Conservation (phyloP, 2,888 invertebrate species). For the Stramonita haemastoma region DNA sequence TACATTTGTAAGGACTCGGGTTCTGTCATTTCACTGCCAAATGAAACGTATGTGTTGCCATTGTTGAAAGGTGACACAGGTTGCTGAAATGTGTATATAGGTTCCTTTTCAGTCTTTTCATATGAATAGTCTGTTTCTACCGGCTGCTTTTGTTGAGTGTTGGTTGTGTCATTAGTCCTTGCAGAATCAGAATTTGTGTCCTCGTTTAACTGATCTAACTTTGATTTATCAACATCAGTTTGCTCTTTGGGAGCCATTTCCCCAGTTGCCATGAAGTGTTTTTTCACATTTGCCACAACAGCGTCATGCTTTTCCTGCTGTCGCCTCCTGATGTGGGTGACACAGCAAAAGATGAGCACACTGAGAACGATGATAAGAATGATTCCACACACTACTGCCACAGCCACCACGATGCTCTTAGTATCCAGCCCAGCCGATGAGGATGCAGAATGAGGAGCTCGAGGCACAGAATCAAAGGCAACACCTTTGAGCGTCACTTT, state of each 20-base stretch:
- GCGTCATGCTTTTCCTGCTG: slow-evolving; percentile 60
- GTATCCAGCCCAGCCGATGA: slow-evolving; percentile 46
- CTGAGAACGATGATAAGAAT: slow-evolving; percentile 59
- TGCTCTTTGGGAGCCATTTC: slow-evolving; percentile 52
- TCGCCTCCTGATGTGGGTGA: slow-evolving; percentile 56
- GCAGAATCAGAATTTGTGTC: slow-evolving; percentile 48
- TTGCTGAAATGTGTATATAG: slow-evolving; percentile 47
- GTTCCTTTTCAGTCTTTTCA: slow-evolving; percentile 43
- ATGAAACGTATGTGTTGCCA: slow-evolving; percentile 72
- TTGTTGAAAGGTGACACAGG: slow-evolving; percentile 49
- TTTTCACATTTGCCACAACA: slow-evolving; percentile 65
- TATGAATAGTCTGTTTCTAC: slow-evolving; percentile 37
- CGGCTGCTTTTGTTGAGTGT: slow-evolving; percentile 45
- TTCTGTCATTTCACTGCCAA: slow-evolving; percentile 67
- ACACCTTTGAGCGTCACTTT: slow-evolving; percentile 60
- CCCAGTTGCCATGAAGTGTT: slow-evolving; percentile 66
- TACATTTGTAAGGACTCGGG: slow-evolving; percentile 62
- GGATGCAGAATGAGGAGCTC: slow-evolving; percentile 45
- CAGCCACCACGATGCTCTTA: slow-evolving; percentile 59
- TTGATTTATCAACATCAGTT: slow-evolving; percentile 27
- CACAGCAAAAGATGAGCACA: slow-evolving; percentile 57
- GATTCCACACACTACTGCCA: slow-evolving; percentile 65
- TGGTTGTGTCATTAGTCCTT: slow-evolving; percentile 50
- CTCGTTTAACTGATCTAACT: slow-evolving; percentile 44
- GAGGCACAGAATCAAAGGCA: slow-evolving; percentile 45